phyloP scores from a whole-genome alignment of 1,140 invertebrate genomes.

The Gonatopus flavifemur region DNA sequence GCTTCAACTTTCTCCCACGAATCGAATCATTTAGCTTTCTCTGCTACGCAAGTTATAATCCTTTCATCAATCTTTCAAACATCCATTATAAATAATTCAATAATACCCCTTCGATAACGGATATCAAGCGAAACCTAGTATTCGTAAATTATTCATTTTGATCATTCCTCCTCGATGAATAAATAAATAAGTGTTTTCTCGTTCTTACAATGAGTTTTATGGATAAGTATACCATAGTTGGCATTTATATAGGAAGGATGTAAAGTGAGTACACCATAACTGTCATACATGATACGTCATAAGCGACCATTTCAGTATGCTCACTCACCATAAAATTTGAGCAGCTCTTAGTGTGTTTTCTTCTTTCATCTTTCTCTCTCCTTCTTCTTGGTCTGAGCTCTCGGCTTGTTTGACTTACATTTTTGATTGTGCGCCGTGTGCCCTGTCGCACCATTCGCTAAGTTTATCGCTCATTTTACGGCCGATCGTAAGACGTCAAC shows the following conservation, averaged over 20 bases:
- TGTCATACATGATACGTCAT: constrained; percentile 29
- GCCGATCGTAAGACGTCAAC: constrained; percentile 32
- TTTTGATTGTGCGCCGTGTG: constrained; percentile 19
- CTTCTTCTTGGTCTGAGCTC: background rate
- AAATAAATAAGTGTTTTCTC: too few species aligned
- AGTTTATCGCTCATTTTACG: constrained; percentile 31
- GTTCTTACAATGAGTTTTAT: too few species aligned
- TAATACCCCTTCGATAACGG: too few species aligned
- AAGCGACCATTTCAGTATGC: constrained; percentile 14
- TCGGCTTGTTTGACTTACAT: constrained; percentile 23
- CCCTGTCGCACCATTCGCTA: constrained; percentile 6
- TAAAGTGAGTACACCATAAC: constrained; percentile 26
- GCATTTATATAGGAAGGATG: too few species aligned
- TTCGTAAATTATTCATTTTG: too few species aligned
- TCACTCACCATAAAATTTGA: too few species aligned
- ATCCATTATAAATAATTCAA: too few species aligned
- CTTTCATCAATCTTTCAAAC: too few species aligned
- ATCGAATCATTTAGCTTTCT: constrained; percentile 39
- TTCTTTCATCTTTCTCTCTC: background rate
- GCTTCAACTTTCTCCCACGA: constrained; percentile 35
- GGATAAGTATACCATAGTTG: too few species aligned
- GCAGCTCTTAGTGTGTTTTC: too few species aligned
- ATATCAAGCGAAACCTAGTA: too few species aligned
- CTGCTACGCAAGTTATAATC: constrained; percentile 29
- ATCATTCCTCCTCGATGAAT: too few species aligned